Conservation (phyloP, 2,888 invertebrate genomes). For the Anodontia alba region DNA sequence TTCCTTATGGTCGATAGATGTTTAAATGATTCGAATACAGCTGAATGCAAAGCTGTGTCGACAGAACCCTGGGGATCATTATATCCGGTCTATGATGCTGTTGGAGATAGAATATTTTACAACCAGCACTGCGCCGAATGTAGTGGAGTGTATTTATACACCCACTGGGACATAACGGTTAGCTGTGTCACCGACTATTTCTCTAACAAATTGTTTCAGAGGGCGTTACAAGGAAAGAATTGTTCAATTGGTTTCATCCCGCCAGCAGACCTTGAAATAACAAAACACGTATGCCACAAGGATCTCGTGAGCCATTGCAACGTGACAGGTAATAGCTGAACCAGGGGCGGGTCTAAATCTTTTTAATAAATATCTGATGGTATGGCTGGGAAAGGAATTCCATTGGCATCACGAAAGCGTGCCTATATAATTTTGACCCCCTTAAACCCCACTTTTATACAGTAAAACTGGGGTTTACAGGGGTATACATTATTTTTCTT, state of each 20-base stretch:
- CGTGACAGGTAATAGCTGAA: no score
- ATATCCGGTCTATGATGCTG: neutral
- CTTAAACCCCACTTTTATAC: no score
- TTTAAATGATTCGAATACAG: neutral
- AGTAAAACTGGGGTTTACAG: no score
- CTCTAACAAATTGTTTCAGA: no score
- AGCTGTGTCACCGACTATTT: no score
- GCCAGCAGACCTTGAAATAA: neutral
- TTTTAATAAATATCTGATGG: no score
- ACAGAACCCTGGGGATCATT: neutral
- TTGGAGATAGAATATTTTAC: neutral
- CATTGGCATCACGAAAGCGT: no score
- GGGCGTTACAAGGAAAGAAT: no score
- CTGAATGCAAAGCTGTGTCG: neutral
- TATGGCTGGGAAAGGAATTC: no score
- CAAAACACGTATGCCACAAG: neutral
- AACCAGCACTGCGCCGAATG: neutral
- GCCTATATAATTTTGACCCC: no score
- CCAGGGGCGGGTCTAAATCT: no score
- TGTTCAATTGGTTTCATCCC: neutral
- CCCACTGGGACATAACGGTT: neutral
- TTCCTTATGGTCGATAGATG: neutral
- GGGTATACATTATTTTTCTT: no score
- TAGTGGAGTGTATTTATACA: neutral
- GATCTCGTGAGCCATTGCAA: neutral